Evolutionary conservation across 2,113 vertebrate genomes (phyloP), one percentile per base, ranked within the genome.

Genomic region (Caranx melampygus): DNA sequence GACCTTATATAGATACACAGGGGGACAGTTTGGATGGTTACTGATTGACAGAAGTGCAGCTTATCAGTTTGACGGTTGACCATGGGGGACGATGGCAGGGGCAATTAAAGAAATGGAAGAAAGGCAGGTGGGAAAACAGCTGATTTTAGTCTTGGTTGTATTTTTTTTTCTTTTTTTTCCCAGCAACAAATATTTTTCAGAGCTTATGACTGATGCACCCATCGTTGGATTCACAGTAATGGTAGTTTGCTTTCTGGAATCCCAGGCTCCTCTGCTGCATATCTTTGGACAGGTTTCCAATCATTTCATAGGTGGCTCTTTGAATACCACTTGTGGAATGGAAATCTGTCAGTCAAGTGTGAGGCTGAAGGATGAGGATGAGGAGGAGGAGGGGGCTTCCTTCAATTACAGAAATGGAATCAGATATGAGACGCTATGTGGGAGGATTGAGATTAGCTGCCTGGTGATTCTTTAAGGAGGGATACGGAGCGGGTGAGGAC

Each of bases 1-100:
- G 89, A 93, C 92, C 93, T 94, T 94, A 93, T 90, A 91, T 72
- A 82, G 86, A 88, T 74, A 73, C 85, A 84, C 82, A 77, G 62
- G 81, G 91, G 89, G 85, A 83, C 82, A 70, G 69, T 71, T 81
- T 75, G 92, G 87, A 91, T 80, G 89, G 84, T 42, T 91, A 94
- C 93, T 85, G 94, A 95, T 88, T 92, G 87, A 85, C 70, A 88
- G 88, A 79, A 92, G 79, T 85, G 83, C 62, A 78, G 78, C 90
- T 94, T 88, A 90, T 94, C 91, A 84, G 87, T 80, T 71, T 55
- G 52, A 73, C 26, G 60, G 64, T 59, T 21, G 65, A 71, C 89
- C 83, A 75, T 75, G 88, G 89, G 89, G 89, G 88, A 88, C 40
- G 91, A 84, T 86, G 75, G 64, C 69, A 83, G 75, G 92, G 78